Evolutionary conservation across 1,140 invertebrate genomes (phyloP), one percentile per base, ranked within the genome.

Genomic region (Phenacoccus solenopsis): DNA sequence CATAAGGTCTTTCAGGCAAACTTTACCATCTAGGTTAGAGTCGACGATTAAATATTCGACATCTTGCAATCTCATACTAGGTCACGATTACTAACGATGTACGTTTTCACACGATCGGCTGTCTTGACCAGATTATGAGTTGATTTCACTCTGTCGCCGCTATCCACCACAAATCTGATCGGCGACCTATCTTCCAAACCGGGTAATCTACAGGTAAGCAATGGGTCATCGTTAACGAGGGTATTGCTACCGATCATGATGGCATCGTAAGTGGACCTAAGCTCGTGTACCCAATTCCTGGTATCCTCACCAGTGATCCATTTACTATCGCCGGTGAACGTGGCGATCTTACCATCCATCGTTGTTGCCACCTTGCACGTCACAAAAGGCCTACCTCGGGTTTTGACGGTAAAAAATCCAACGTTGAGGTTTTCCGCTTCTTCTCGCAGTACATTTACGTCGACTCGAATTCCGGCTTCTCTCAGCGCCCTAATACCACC

Each of bases 231-330:
- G 1, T 1, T 9, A 13, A 68, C 10, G 10, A 68, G 20, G 7
- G 67, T 68, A 20, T 68, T 68, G 27, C 67, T 68, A 20, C 27
- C 30, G 20, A 35, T 68, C 30, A 68, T 30, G 13, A 68, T 24
- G 4, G 30, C 25, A 13, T 68, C 27, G 20, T 35, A 30, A 1
- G 1, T 28, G 20, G 67, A 25, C 20, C 67, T 28, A 3, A 68
- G 30, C 13, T 68, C 20, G 20, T 68, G 30, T 1, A 68, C 67
- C 27, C 30, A 28, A 1, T 12, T 12, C 9, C 67, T 28, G 3
- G 67, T 30, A 20, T 68, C 20, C 20, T 68, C 27, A 21, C 67
- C 2, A 21, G 67, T 68, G 30, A 68, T 68, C 67, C 67, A 68
- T 32, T 68, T 68, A 68, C 67, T 68, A 5, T 68, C 12, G 1